phyloP scores from a whole-genome alignment of 2,888 invertebrate genomes.

The Antheraea assamensis region DNA sequence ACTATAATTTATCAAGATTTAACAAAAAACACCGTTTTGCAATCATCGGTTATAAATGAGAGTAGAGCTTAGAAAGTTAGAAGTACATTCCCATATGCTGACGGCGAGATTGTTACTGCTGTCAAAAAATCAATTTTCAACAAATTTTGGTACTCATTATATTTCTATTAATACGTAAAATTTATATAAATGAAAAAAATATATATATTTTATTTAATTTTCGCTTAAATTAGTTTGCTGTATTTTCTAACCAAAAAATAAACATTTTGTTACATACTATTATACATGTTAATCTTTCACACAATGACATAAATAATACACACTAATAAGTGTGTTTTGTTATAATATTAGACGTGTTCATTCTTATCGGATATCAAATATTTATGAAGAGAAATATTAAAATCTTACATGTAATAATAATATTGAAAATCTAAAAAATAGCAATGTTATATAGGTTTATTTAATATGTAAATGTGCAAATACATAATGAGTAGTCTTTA shows the following conservation, averaged over 20 bases:
- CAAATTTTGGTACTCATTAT: no score
- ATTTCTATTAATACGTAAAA: background rate
- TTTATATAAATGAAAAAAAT: background rate
- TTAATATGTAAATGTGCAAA: slow-evolving; percentile 10
- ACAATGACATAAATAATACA: background rate
- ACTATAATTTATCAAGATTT: no score
- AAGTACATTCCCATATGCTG: background rate
- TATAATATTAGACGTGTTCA: background rate
- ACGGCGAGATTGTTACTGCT: background rate
- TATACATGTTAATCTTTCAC: background rate
- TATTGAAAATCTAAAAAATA: slow-evolving; percentile 11
- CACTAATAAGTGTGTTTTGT: background rate
- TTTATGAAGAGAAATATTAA: background rate
- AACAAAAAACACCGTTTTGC: background rate
- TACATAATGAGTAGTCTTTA: background rate
- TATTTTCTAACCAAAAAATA: background rate
- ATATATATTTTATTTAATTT: background rate
- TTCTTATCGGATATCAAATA: background rate
- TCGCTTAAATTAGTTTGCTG: background rate
- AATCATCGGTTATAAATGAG: background rate
- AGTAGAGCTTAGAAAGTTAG: background rate
- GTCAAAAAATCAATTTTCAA: no score
- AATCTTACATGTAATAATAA: background rate
- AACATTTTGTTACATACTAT: background rate
- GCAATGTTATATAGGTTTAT: background rate